These are phyloP conservation scores for Epinotia demarniana DNA, from an alignment of 2,888 invertebrate species.

Conservation along the genomic window DNA sequence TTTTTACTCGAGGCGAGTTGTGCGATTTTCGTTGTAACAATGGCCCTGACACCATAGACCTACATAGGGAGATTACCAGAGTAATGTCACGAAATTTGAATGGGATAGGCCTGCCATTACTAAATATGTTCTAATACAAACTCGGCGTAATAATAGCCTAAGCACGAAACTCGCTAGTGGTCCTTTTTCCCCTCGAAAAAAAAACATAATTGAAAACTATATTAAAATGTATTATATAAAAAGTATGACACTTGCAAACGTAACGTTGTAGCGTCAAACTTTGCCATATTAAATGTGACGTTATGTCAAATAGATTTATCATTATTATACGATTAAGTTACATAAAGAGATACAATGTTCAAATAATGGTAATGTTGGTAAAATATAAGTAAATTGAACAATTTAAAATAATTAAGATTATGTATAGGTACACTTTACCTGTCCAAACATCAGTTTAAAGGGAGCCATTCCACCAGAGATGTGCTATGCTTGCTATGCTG, in stretches of 20 bases:
- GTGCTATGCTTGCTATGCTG: too few species aligned
- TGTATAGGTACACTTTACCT: neutral
- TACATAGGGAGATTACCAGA: too few species aligned
- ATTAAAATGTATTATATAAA: neutral
- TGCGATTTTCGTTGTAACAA: too few species aligned
- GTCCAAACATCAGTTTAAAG: neutral
- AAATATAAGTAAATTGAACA: neutral
- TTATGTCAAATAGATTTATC: conserved; percentile 12
- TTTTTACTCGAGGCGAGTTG: too few species aligned
- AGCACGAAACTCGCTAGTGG: too few species aligned
- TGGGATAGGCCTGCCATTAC: too few species aligned
- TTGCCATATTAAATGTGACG: conserved; percentile 10
- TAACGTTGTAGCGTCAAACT: neutral
- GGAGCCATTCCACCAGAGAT: too few species aligned
- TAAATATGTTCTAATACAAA: too few species aligned
- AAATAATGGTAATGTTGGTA: neutral
- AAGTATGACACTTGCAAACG: neutral
- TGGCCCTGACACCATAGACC: too few species aligned
- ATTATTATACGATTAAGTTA: neutral
- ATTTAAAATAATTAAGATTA: neutral
- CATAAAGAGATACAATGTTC: neutral
- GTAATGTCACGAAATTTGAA: too few species aligned
- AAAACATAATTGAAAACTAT: neutral
- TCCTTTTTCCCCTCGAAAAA: too few species aligned
- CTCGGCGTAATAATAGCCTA: too few species aligned